Evolutionary conservation across 1,140 invertebrate species (phyloP), one percentile per base, ranked within the genome.

Genomic region (Cardiocondyla obscurior): DNA sequence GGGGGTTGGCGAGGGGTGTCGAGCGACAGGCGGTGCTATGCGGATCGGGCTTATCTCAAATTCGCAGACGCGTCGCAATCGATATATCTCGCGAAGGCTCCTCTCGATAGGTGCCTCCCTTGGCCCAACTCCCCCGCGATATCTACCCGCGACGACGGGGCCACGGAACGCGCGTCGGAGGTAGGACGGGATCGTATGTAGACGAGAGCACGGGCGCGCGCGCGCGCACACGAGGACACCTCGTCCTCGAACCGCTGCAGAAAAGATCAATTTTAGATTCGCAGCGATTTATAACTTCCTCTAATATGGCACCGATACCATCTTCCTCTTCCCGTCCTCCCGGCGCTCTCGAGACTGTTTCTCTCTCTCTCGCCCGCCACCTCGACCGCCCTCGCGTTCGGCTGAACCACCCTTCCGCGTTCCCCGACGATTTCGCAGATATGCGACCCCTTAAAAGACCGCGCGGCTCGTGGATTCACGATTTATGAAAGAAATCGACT

Each of bases 241-340:
- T 69, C 82, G 82, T 60, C 53, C 82, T 60, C 58, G 72, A 77
- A 76, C 87, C 85, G 86, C 82, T 90, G 89, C 90, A 94, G 92
- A 94, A 94, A 93, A 94, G 93, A 94, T 94, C 93, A 94, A 94
- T 94, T 94, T 94, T 93, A 94, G 93, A 94, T 94, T 94, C 83
- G 91, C 89, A 85, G 91, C 91, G 92, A 94, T 94, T 94, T 94
- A 94, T 94, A 94, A 94, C 93, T 94, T 94, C 93, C 93, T 94
- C 92, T 94, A 94, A 94, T 94, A 94, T 93, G 92, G 91, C 92
- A 89, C 30, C 89, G 92, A 93, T 93, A 93, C 92, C 92, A 90
- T 87, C 62, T 90, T 36, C 33, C 73, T 28, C 72, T 64, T 76
- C 42, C 73, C 36, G 57, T 64, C 89, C 84, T 91, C 90, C 86